phyloP scores from a whole-genome alignment of 2,797 vertebrate species.

The Myotis myotis region DNA sequence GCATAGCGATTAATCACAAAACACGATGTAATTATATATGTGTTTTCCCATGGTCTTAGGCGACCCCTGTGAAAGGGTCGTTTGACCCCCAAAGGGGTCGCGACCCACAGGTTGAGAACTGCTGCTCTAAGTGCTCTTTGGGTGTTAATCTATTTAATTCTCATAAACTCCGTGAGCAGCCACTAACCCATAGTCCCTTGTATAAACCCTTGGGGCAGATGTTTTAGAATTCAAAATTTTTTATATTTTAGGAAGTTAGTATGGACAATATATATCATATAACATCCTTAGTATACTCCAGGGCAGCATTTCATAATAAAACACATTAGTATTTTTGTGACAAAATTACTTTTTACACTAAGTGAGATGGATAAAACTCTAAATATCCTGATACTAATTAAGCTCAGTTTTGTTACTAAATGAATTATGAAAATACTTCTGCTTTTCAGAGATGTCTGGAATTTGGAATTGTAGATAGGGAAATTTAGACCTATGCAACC shows the following conservation, averaged over 20 bases:
- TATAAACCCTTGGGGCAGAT: neutral
- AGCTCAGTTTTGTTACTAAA: conserved; percentile 1
- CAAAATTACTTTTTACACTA: neutral
- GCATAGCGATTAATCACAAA: too few species aligned
- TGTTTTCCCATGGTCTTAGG: too few species aligned
- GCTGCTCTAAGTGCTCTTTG: neutral
- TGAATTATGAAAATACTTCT: conserved; percentile 12
- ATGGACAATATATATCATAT: neutral
- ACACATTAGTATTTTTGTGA: neutral
- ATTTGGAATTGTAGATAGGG: conserved; percentile 15
- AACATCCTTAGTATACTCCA: neutral
- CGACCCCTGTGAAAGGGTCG: too few species aligned
- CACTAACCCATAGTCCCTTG: neutral
- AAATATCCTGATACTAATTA: neutral
- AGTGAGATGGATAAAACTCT: neutral
- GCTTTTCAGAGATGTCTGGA: neutral
- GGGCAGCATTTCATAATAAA: neutral
- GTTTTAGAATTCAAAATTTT: neutral
- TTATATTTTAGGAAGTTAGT: neutral
- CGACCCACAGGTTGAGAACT: too few species aligned
- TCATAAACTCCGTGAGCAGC: neutral
- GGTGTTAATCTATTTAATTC: neutral
- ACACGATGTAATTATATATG: too few species aligned
- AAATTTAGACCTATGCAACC: neutral
- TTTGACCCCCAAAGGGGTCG: too few species aligned